These are phyloP conservation scores for Pyrochroa serraticornis DNA, from an alignment of 2,888 invertebrate genomes.

Conservation along the genomic window DNA sequence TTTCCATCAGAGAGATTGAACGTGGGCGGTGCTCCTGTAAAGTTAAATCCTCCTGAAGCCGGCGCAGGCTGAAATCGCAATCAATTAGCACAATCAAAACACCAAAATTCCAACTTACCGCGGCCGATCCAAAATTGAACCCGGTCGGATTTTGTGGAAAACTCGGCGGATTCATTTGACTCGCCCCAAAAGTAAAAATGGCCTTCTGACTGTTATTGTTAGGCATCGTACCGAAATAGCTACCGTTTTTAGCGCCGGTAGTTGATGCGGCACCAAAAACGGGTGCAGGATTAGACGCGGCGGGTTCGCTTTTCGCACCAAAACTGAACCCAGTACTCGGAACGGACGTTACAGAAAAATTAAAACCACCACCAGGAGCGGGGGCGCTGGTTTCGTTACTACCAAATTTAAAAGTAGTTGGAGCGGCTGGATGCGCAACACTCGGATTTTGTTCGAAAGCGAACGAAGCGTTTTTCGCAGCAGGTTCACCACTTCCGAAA, in stretches of 20 bases:
- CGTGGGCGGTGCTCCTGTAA: slow-evolving; percentile 51
- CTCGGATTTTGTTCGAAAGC: slow-evolving; percentile 41
- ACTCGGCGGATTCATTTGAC: slow-evolving; percentile 16
- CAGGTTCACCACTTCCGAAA: slow-evolving; percentile 32
- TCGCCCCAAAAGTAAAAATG: slow-evolving; percentile 47
- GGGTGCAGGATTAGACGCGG: neutral
- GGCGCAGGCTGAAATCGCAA: slow-evolving; percentile 32
- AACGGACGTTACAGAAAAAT: slow-evolving; percentile 23
- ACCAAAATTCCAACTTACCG: slow-evolving; percentile 36
- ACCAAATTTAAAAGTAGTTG: slow-evolving; percentile 25
- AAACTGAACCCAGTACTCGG: slow-evolving; percentile 51
- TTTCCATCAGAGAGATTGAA: slow-evolving; percentile 61
- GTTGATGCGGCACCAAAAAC: slow-evolving; percentile 20
- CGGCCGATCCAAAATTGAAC: slow-evolving; percentile 51
- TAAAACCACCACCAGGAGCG: slow-evolving; percentile 29
- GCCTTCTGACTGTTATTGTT: slow-evolving; percentile 42
- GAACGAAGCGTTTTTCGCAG: slow-evolving; percentile 44
- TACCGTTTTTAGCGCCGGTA: slow-evolving; percentile 40
- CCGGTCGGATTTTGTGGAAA: slow-evolving; percentile 27
- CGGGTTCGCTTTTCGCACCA: slow-evolving; percentile 35
- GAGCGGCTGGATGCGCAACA: slow-evolving; percentile 11
- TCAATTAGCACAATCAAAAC: neutral
- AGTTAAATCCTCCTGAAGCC: slow-evolving; percentile 50
- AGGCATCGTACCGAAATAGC: slow-evolving; percentile 45
- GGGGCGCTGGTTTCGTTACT: slow-evolving; percentile 13